These are phyloP conservation scores for Physocephala rufipes DNA, from an alignment of 2,888 invertebrate genomes.

Conservation along the genomic window DNA sequence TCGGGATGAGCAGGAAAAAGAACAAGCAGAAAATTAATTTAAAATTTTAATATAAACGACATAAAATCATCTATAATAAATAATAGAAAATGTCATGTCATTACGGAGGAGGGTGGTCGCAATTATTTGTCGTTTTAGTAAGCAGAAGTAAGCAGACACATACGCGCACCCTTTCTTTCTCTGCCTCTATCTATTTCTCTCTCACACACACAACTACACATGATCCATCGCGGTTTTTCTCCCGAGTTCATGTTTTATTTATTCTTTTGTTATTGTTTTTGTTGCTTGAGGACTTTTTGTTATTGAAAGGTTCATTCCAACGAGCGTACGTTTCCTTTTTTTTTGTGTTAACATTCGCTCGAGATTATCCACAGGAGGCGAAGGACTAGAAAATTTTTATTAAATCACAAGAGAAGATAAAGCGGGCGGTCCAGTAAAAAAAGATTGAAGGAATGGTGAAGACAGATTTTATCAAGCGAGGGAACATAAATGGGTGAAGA, in stretches of 20 bases:
- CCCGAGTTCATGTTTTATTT: not conserved
- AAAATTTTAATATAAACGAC: not conserved
- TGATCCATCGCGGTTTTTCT: not conserved
- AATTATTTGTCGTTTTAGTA: no score
- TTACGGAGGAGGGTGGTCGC: not conserved
- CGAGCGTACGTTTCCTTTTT: not conserved
- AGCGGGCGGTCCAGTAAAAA: not conserved
- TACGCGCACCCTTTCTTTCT: no score
- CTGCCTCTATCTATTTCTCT: no score
- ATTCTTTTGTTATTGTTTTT: not conserved
- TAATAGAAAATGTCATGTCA: not conserved
- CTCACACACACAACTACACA: no score
- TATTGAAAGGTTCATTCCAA: not conserved
- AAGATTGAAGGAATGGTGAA: not conserved
- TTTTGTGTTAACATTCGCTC: not conserved
- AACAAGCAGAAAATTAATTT: conserved; percentile 12
- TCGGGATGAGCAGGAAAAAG: not conserved
- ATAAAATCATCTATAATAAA: not conserved
- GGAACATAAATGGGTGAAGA: not conserved
- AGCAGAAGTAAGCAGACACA: no score
- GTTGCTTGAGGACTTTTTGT: not conserved
- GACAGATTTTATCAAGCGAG: not conserved
- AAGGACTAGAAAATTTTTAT: conserved; percentile 14
- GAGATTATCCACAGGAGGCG: not conserved
- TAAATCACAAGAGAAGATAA: not conserved